Evolutionary conservation across 2,797 vertebrate genomes (phyloP).

Genomic region (Malacoraja senta): DNA sequence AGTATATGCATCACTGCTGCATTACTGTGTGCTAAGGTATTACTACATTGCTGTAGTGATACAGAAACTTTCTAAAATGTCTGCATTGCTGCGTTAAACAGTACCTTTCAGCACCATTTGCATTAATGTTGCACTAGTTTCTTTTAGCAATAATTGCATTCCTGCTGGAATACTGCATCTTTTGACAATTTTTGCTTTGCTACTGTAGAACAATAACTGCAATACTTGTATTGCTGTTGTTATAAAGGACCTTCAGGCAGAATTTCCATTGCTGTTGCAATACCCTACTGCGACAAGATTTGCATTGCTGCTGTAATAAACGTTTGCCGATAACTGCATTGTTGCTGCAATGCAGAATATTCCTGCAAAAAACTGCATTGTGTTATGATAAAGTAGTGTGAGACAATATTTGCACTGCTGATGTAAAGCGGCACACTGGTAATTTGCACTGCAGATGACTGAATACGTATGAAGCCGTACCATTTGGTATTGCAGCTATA

Average conservation of each 20-base stretch:
- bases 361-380: background rate
- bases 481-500: too few species aligned
- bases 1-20: background rate
- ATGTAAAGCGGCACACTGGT: background rate
- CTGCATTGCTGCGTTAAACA: background rate
- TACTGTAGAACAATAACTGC: background rate
- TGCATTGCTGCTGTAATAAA: background rate
- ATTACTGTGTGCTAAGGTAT: background rate
- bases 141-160: background rate
- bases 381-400: background rate
- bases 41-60: background rate
- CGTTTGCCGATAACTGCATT: background rate
- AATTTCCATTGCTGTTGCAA: background rate
- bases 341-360: background rate
- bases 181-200: background rate
- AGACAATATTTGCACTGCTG: background rate
- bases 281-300: background rate
- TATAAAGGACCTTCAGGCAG: background rate
- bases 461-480: too few species aligned
- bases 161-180: background rate
- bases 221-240: background rate
- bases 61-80: background rate
- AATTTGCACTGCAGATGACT: background rate
- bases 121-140: background rate
- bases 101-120: background rate